Evolutionary conservation across 2,888 invertebrate species (phyloP).

Genomic region (Azorinus chamasolen): DNA sequence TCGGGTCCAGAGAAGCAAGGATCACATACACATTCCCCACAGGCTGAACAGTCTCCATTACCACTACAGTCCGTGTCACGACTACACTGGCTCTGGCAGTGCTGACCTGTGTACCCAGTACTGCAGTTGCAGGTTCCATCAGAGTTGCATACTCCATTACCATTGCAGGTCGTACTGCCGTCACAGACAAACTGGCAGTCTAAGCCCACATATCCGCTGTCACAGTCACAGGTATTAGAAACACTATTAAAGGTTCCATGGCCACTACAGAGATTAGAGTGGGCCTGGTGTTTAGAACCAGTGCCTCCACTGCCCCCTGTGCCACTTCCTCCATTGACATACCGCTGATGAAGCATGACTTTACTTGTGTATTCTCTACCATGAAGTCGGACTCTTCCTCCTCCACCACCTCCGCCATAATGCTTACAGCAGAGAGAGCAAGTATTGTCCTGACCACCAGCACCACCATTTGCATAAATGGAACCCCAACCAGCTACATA

Average conservation of each 20-base stretch:
- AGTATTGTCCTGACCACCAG: slow-evolving; percentile 17
- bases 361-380: slow-evolving; percentile 61
- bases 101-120: slow-evolving; percentile 68
- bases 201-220: slow-evolving; percentile 64
- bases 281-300: slow-evolving; percentile 54
- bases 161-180: slow-evolving; percentile 58
- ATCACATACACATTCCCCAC: slow-evolving; percentile 76
- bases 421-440: slow-evolving; percentile 37
- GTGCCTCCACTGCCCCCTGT: slow-evolving; percentile 32
- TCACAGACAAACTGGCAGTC: slow-evolving; percentile 76
- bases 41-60: slow-evolving; percentile 72
- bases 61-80: slow-evolving; percentile 65
- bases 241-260: slow-evolving; percentile 58
- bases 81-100: slow-evolving; percentile 73
- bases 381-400: slow-evolving; percentile 73
- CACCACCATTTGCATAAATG: slow-evolving; percentile 69
- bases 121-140: slow-evolving; percentile 74
- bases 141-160: slow-evolving; percentile 69
- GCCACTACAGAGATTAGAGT: slow-evolving; percentile 67
- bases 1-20: slow-evolving; percentile 75
- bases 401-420: slow-evolving; percentile 76
- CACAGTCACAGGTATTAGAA: slow-evolving; percentile 61
- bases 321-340: slow-evolving; percentile 57
- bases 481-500: slow-evolving; percentile 76
- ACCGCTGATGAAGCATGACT: slow-evolving; percentile 61